Evolutionary conservation across 2,888 invertebrate genomes (phyloP).

Genomic region (Hyalella azteca): DNA sequence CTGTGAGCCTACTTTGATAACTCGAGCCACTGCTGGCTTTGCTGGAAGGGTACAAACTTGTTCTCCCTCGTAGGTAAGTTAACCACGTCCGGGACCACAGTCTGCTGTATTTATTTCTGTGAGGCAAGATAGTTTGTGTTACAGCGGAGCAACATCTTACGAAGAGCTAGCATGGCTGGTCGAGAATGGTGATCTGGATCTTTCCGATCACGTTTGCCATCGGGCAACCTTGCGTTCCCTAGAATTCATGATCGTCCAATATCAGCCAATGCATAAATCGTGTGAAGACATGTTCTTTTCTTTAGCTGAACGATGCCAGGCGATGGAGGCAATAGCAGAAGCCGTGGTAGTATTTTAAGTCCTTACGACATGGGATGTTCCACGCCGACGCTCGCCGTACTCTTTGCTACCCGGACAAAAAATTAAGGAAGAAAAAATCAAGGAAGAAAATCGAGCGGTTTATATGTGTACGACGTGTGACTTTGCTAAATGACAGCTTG

Average conservation of each 20-base stretch:
- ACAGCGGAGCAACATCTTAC: constrained; percentile 17
- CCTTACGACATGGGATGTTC: constrained; percentile 30
- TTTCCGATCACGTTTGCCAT: constrained; percentile 27
- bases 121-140: constrained; percentile 30
- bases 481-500: no score
- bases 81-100: not conserved
- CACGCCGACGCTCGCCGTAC: not conserved
- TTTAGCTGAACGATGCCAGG: constrained; percentile 27
- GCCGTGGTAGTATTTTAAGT: constrained; percentile 9
- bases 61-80: not conserved
- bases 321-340: constrained; percentile 7
- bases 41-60: no score
- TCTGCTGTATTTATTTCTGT: not conserved
- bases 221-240: not conserved
- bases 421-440: no score
- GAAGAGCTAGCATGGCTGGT: not conserved
- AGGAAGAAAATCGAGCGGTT: no score
- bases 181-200: constrained; percentile 16
- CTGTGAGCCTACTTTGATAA: no score
- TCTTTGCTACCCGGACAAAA: no score
- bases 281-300: constrained; percentile 36
- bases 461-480: no score
- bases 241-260: constrained; percentile 36
- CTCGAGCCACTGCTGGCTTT: no score
- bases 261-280: constrained; percentile 36